Conservation (phyloP, 2,888 invertebrate species). For the Coenonympha glycerion region DNA sequence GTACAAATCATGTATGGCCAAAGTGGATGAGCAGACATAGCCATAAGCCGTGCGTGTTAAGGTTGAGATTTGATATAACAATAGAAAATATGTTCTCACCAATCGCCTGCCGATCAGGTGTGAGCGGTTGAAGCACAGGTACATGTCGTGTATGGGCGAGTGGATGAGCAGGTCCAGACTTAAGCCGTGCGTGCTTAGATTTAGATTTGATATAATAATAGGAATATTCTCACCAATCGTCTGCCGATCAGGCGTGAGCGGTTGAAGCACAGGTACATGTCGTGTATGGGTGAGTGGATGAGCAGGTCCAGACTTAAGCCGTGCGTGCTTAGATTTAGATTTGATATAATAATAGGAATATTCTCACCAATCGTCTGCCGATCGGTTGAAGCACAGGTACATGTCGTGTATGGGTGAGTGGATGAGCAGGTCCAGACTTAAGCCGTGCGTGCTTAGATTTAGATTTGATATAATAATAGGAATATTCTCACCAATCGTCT, state of each 20-base stretch:
- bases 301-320: constrained; percentile 77
- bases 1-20: constrained; percentile 82
- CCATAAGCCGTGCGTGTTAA: constrained; percentile 78
- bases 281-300: constrained; percentile 82
- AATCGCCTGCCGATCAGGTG: constrained; percentile 83
- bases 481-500: constrained; percentile 74
- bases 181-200: constrained; percentile 78
- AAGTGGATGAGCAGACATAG: constrained; percentile 81
- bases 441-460: constrained; percentile 79
- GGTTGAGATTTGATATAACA: constrained; percentile 76
- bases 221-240: constrained; percentile 69
- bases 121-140: constrained; percentile 85
- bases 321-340: constrained; percentile 79
- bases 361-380: constrained; percentile 79
- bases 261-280: constrained; percentile 86
- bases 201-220: constrained; percentile 70
- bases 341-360: constrained; percentile 74
- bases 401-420: constrained; percentile 82
- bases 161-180: constrained; percentile 78
- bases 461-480: constrained; percentile 64
- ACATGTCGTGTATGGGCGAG: constrained; percentile 83
- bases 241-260: constrained; percentile 83
- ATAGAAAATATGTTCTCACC: constrained; percentile 46
- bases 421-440: constrained; percentile 77
- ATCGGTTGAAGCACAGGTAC: constrained; percentile 86